Base-by-base conservation (phyloP, 2,888 invertebrate genomes). In the Zeuzera pyrina region DNA sequence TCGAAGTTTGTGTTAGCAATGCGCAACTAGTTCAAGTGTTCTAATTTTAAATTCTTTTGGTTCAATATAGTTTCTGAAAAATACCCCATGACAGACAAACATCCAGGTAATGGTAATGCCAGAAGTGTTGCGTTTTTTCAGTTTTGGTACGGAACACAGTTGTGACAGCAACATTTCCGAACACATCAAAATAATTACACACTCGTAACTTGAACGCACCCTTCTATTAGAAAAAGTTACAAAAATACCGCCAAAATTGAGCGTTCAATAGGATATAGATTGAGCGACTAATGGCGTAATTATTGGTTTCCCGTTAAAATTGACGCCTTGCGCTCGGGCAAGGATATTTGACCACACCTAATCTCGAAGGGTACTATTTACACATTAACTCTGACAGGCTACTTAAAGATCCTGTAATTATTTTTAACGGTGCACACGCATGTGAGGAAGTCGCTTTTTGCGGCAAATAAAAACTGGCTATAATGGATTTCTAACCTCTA, bases 311-410 rank as follows among this genome's bases (percentile, higher is more conserved):
- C 67, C 53, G 56, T 53, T 47, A 64, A 78, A 83, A 77, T 77
- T 79, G 71, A 76, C 78, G 74, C 78, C 77, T 71, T 57, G 48
- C n/a, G 53, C 52, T 57, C 62, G 43, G 47, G 51, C 60, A 57
- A 57, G 56, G 59, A 40, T 57, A 58, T 64, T 54, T 58, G 43
- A 57, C 62, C 60, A 58, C 62, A 58, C 58, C 52, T 53, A 44
- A 42, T 43, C 36, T 43, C 50, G 44, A 63, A 69, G 60, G 65
- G 77, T 74, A 69, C 76, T 76, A 83, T 83, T 81, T 81, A 77
- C 69, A 68, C 78, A 81, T 83, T 81, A 83, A 54, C 43, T 77
- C 61, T 78, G 81, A 79, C 81, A 77, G 76, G 57, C 71, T 72
- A 67, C 70, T 76, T 77, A 74, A 60, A 63, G 66, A 56, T 65